Evolutionary conservation across 2,113 vertebrate genomes (phyloP).

Genomic region (Myiozetetes cayanensis): DNA sequence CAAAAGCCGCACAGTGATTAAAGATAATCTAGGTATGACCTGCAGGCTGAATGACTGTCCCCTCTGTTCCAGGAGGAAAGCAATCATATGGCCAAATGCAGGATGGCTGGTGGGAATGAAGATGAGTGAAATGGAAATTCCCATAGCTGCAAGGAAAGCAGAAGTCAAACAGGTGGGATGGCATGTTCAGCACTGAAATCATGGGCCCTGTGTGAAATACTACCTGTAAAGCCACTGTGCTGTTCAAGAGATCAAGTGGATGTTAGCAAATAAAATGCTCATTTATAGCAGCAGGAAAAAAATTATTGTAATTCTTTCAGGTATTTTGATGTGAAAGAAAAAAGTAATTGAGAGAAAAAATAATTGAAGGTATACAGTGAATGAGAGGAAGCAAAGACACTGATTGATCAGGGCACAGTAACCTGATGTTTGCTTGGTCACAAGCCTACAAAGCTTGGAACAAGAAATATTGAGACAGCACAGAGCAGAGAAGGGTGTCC

Average conservation of each 20-base stretch:
- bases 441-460: background rate
- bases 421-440: background rate
- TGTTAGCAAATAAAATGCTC: background rate
- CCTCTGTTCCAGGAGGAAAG: background rate
- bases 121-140: background rate
- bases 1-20: slow-evolving; percentile 7
- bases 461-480: background rate
- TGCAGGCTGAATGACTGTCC: background rate
- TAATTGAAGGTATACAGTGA: background rate
- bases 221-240: background rate
- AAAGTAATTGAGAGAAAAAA: background rate
- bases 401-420: background rate
- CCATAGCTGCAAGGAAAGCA: background rate
- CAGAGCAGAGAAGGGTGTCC: background rate
- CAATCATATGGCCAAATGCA: background rate
- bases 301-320: background rate
- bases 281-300: background rate
- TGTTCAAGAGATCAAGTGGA: background rate
- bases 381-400: background rate
- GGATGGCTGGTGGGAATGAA: background rate
- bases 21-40: slow-evolving; percentile 29
- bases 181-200: background rate
- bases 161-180: background rate
- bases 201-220: background rate
- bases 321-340: background rate